A percentile compares a stretch with the other conserved stretches of the same genome.
These are phyloP conservation scores for Tursiops truncatus DNA, from an alignment of 2,113 vertebrate species.

Conservation along the genomic window DNA sequence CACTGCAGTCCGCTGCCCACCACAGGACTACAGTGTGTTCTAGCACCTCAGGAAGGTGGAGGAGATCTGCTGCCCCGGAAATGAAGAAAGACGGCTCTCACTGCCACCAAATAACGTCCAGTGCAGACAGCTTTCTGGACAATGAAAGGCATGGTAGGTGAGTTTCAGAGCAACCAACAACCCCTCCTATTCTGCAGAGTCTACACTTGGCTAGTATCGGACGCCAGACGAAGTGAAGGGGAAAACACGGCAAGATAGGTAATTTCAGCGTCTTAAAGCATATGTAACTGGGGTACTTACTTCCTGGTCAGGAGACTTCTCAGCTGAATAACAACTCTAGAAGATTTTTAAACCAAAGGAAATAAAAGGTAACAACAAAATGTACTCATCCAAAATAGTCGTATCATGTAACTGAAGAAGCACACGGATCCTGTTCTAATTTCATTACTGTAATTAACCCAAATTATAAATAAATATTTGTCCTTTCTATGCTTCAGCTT, in stretches of 20 bases:
- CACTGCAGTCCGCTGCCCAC: neutral
- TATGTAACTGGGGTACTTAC: neutral
- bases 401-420: neutral
- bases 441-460: conserved; percentile 8
- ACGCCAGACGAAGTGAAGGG: neutral
- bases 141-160: neutral
- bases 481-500: neutral
- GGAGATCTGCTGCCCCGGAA: neutral
- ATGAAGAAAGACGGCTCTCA: neutral
- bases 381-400: neutral
- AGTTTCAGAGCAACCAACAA: neutral
- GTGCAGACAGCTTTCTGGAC: neutral
- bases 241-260: neutral
- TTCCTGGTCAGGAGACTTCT: neutral
- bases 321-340: neutral
- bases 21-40: neutral
- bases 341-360: neutral
- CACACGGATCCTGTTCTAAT: neutral
- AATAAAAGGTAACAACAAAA: neutral
- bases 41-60: neutral
- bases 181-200: neutral
- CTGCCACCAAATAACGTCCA: neutral
- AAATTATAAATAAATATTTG: neutral
- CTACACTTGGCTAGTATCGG: neutral
- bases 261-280: neutral